These are phyloP conservation scores for Macaria notata DNA, from an alignment of 2,888 invertebrate species.

Conservation along the genomic window DNA sequence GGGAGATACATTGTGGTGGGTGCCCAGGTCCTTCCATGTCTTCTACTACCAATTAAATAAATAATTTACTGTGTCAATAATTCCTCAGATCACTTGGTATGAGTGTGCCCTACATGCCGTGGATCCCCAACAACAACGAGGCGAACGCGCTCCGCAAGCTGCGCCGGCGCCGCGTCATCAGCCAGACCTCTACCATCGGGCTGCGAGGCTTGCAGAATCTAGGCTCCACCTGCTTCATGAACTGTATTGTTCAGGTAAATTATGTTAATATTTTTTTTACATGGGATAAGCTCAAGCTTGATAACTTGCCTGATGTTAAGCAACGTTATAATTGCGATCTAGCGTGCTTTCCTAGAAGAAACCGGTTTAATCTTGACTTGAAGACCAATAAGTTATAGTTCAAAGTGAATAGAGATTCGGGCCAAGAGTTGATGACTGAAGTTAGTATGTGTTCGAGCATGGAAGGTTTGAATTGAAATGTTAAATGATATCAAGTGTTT, in stretches of 20 bases:
- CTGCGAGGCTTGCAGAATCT: conserved; percentile 96
- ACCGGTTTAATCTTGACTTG: too few species aligned
- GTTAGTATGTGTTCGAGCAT: not conserved
- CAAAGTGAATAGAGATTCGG: not conserved
- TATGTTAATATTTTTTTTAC: conserved; percentile 1
- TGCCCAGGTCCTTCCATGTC: too few species aligned
- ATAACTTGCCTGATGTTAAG: too few species aligned
- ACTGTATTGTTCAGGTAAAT: conserved; percentile 94
- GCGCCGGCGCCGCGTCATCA: conserved; percentile 89
- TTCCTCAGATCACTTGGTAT: conserved; percentile 77
- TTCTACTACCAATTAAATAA: too few species aligned
- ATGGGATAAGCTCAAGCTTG: too few species aligned
- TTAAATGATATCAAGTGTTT: too few species aligned
- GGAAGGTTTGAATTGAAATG: too few species aligned
- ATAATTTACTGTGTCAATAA: not conserved
- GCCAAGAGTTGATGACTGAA: not conserved
- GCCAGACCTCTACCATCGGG: conserved; percentile 90
- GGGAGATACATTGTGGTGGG: too few species aligned
- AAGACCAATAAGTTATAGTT: too few species aligned
- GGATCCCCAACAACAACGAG: conserved; percentile 91
- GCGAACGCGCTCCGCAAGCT: conserved; percentile 88
- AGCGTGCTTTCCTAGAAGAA: not conserved
- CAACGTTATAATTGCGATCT: not conserved
- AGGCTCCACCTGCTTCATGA: conserved; percentile 99
- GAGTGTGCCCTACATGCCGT: conserved; percentile 85